phyloP scores from a whole-genome alignment of 2,888 invertebrate species.

The Tridacna gigas region DNA sequence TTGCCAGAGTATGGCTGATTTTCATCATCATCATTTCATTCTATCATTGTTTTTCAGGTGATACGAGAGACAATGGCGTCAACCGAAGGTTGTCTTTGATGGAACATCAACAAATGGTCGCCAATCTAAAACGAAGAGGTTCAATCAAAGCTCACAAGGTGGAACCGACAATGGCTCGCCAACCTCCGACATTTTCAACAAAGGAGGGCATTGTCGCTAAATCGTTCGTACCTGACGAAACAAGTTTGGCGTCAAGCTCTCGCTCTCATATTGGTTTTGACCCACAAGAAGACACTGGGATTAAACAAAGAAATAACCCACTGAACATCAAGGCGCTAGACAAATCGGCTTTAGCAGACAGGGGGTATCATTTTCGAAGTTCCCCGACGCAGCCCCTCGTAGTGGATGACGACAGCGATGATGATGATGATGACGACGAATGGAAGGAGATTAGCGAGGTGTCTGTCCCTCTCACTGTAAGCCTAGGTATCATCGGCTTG shows the following conservation, averaged over 20 bases:
- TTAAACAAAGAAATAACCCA: conserved; percentile 30
- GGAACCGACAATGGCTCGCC: conserved; percentile 1
- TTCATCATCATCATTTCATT: no score
- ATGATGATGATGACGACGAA: conserved; percentile 82
- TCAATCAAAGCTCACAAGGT: conserved; percentile 12
- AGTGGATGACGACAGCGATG: conserved; percentile 77
- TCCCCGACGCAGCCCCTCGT: conserved; percentile 66
- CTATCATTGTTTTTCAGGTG: not conserved
- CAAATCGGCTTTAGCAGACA: conserved; percentile 61
- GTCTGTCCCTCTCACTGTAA: conserved; percentile 83
- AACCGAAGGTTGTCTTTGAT: not conserved
- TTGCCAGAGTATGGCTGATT: no score
- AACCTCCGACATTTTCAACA: not conserved
- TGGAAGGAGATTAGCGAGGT: conserved; percentile 83
- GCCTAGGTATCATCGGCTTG: conserved; percentile 74
- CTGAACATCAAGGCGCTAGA: conserved; percentile 76
- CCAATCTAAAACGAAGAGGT: conserved; percentile 3
- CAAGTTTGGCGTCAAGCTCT: not conserved
- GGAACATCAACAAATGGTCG: conserved; percentile 47
- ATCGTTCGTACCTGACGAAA: not conserved
- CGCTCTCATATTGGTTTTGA: not conserved
- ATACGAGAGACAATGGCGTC: not conserved
- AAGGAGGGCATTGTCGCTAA: conserved; percentile 13
- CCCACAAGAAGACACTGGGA: no score
- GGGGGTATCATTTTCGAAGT: conserved; percentile 35